phyloP scores from a whole-genome alignment of 2,113 vertebrate genomes.

The Ictalurus furcatus region DNA sequence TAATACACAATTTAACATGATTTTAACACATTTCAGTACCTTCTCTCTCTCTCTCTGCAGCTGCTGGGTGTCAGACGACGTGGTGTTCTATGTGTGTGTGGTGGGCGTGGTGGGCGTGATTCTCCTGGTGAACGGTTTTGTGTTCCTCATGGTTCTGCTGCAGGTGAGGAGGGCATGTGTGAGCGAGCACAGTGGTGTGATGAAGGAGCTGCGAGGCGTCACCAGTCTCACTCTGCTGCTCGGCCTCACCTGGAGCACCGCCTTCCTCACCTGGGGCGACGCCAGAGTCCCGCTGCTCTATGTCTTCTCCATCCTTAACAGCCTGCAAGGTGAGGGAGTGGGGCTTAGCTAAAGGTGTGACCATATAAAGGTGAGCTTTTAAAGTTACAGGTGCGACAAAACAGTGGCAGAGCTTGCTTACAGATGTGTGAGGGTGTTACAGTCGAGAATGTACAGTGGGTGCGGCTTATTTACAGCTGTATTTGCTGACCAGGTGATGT shows the following conservation, averaged over 20 bases:
- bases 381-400: neutral
- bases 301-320: slow-evolving; percentile 85
- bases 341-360: neutral
- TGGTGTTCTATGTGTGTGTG: slow-evolving; percentile 80
- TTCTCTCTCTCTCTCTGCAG: slow-evolving; percentile 62
- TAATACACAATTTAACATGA: neutral
- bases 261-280: slow-evolving; percentile 82
- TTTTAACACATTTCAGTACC: neutral
- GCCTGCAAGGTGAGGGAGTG: slow-evolving; percentile 78
- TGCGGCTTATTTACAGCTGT: neutral
- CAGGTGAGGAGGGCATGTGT: slow-evolving; percentile 79
- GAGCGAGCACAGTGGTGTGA: slow-evolving; percentile 65
- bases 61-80: slow-evolving; percentile 83
- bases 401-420: neutral
- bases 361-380: neutral
- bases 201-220: slow-evolving; percentile 80
- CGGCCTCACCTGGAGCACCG: slow-evolving; percentile 85
- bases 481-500: neutral
- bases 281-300: slow-evolving; percentile 79
- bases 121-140: slow-evolving; percentile 78
- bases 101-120: slow-evolving; percentile 80
- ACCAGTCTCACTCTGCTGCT: slow-evolving; percentile 83
- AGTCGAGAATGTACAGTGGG: neutral
- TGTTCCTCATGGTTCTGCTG: slow-evolving; percentile 83
- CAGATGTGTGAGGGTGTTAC: slow-evolving; percentile 8